Evolutionary conservation across 2,797 vertebrate species (phyloP).

Genomic region (Oreonectes daqikongensis): DNA sequence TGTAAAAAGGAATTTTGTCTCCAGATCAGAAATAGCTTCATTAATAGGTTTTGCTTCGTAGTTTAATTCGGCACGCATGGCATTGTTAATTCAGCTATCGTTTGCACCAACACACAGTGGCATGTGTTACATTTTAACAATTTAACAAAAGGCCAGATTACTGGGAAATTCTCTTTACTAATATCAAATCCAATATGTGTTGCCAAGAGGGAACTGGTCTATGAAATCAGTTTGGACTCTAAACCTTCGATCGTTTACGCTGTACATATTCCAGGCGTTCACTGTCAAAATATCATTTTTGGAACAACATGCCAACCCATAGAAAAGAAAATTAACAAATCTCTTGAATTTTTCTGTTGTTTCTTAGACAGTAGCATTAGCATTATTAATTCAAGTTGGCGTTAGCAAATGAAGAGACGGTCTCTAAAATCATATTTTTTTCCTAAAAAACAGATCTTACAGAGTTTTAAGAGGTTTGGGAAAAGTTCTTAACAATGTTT

Average conservation of each 20-base stretch:
- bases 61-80: conserved; percentile 38
- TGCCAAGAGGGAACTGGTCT: neutral
- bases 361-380: neutral
- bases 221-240: conserved; percentile 4
- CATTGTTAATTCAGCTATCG: conserved; percentile 13
- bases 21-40: conserved; percentile 30
- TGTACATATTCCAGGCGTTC: neutral
- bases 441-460: too few species aligned
- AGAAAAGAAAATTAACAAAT: neutral
- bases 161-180: neutral
- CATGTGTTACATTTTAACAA: neutral
- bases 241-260: neutral
- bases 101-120: neutral
- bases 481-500: neutral
- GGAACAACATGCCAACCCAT: neutral
- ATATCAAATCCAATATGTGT: neutral
- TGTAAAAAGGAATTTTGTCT: neutral
- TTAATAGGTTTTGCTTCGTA: conserved; percentile 46
- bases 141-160: neutral
- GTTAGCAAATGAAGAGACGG: too few species aligned
- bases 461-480: neutral
- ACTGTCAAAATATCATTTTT: neutral
- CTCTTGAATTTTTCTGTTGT: neutral
- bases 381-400: too few species aligned
- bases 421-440: too few species aligned